Base-by-base conservation (phyloP, 1,140 invertebrate species). In the Odontomachus brunneus region DNA sequence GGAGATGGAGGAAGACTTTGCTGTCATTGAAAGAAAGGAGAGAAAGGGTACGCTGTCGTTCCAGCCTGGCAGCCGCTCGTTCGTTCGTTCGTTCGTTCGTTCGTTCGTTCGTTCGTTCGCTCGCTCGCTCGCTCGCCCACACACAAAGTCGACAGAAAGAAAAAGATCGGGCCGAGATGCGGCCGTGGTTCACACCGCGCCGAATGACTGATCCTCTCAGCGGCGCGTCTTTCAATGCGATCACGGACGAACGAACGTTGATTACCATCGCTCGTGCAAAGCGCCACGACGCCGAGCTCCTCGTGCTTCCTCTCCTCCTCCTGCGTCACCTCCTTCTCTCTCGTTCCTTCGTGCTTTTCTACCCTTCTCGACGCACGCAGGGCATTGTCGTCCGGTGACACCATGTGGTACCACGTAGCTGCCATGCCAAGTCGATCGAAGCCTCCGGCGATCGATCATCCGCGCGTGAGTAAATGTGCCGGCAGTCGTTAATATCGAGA, bases 201-300 rank as follows among this genome's bases (percentile, higher is more conserved):
- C 63, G 85, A 88, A 72, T 92, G 92, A 93, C 92, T 92, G 91
- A 92, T 92, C 88, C 92, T 91, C 91, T 93, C 92, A 93, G 89
- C 92, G 84, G 85, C 89, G 85, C 90, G 86, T 92, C 92, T 91
- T 90, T 91, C 90, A 90, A 86, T 89, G 86, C 88, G 78, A 83
- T 74, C 80, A 71, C 78, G 84, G 78, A 86, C 83, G 84, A 89
- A 92, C 87, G 82, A 90, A 92, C 87, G 88, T 76, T 91, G 91
- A 92, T 93, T 91, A 89, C 89, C 84, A 91, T 92, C 89, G 87
- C 86, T 88, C 89, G 82, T 88, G 86, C 87, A 55, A 62, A 83
- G 71, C 66, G 71, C 44, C 90, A 84, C 87, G 87, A 87, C 88
- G 85, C 84, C 84, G 55, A 53, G 76, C 83, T 84, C 73, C 85